Base-by-base conservation (phyloP, 2,113 vertebrate species). In the Etheostoma cragini region DNA sequence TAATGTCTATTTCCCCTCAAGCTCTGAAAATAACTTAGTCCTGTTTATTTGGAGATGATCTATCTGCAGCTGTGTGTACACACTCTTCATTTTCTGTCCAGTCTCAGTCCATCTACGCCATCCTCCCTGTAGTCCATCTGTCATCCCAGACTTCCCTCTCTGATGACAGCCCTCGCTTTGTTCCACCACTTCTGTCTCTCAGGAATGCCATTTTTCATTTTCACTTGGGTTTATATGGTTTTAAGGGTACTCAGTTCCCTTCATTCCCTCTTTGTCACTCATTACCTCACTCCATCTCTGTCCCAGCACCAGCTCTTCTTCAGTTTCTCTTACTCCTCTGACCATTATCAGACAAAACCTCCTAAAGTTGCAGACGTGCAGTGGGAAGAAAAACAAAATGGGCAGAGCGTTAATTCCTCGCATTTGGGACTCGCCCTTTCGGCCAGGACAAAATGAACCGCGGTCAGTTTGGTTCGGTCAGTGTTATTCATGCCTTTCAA, bases 61-160 rank as follows among this genome's bases (percentile, higher is more conserved):
- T 85, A 68, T 91, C 80, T 90, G 91, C 93, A 94, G 93, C 93
- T 94, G 93, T 94, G 91, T 91, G 87, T 79, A 83, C 84, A 42
- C 79, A 50, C 71, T 46, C 53, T 74, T 81, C 67, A 49, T 78
- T 84, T 82, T 82, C 80, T 76, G 77, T 85, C 66, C 78, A 10
- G 72, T 72, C 69, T 81, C 81, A 4, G 69, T 74, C 72, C 82
- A 62, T 86, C 78, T 85, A 12, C 75, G 58, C 67, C 30, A 64
- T 85, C 72, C 80, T 76, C 57, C 81, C 87, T 71, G 52, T 75
- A 75, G 61, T 64, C 81, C 81, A 77, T 83, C 80, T 45, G 78
- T 86, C 88, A 83, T 90, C 87, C 61, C 80, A 35, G 64, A 24
- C 56, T 66, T 53, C 68, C 81, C 78, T 47, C 42, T 75, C 67